Percentiles rank a stretch among this genome's conserved stretches.
These are phyloP conservation scores for Rotaria magnacalcarata DNA, from an alignment of 2,888 invertebrate genomes.

Conservation along the genomic window DNA sequence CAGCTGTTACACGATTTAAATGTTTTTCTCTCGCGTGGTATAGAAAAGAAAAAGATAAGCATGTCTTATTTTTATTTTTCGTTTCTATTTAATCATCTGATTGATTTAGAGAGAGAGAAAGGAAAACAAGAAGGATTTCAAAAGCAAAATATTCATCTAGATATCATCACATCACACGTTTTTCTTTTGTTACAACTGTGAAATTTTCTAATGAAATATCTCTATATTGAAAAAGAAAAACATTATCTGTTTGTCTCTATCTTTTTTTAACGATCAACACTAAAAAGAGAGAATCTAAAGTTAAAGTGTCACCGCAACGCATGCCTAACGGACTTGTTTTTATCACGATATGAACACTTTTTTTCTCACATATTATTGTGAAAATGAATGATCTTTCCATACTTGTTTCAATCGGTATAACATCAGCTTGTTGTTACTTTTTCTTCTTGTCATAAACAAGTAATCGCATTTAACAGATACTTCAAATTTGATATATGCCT, in stretches of 20 bases:
- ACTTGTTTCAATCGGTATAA: not conserved
- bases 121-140: no score
- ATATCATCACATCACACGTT: no score
- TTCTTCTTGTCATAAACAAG: not conserved
- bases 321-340: not conserved
- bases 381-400: conserved; percentile 15
- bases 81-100: not conserved
- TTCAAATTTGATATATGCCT: not conserved
- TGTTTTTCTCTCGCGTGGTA: not conserved
- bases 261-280: not conserved
- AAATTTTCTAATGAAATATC: no score
- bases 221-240: no score
- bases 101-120: not conserved
- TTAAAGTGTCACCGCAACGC: not conserved
- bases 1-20: not conserved
- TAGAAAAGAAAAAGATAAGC: not conserved
- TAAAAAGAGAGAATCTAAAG: not conserved
- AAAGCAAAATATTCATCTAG: no score
- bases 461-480: conserved; percentile 13
- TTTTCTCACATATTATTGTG: not conserved
- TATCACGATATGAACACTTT: not conserved
- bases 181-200: no score
- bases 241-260: not conserved
- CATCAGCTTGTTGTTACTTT: conserved; percentile 1
- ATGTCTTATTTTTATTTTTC: not conserved